A percentile compares a stretch with the other conserved stretches of the same genome.
Evolutionary conservation across 2,797 vertebrate genomes (phyloP).

Genomic region (Eulemur mongoz): DNA sequence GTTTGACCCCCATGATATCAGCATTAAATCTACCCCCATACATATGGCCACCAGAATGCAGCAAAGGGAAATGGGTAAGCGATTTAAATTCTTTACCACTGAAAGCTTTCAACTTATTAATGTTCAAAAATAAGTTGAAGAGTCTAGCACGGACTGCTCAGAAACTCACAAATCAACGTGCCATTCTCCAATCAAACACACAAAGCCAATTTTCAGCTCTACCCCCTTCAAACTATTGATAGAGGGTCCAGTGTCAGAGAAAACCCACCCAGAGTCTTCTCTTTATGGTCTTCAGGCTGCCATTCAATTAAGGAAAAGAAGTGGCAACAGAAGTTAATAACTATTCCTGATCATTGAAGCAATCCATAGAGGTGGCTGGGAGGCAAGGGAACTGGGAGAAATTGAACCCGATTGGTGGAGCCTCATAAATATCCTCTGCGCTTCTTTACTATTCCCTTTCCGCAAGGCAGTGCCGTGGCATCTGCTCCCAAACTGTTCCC

Average conservation of each 20-base stretch:
- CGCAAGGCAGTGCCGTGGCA: slow-evolving; percentile 85
- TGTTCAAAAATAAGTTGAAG: slow-evolving; percentile 68
- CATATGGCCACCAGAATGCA: slow-evolving; percentile 76
- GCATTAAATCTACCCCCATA: slow-evolving; percentile 59
- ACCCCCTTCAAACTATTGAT: background rate
- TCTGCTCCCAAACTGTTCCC: slow-evolving; percentile 89
- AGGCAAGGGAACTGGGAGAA: slow-evolving; percentile 57
- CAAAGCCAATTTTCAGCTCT: background rate
- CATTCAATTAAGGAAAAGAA: slow-evolving; percentile 64
- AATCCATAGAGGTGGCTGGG: slow-evolving; percentile 53
- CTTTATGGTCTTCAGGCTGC: background rate
- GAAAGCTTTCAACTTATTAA: slow-evolving; percentile 74
- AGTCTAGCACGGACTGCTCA: slow-evolving; percentile 48
- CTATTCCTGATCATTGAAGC: slow-evolving; percentile 61
- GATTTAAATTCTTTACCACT: slow-evolving; percentile 68
- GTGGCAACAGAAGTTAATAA: slow-evolving; percentile 69
- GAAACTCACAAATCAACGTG: slow-evolving; percentile 49
- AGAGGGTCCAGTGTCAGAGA: background rate
- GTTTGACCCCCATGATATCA: slow-evolving; percentile 67
- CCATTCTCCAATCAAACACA: slow-evolving; percentile 10
- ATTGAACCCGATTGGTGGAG: slow-evolving; percentile 80
- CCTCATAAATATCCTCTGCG: slow-evolving; percentile 79
- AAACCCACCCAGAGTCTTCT: background rate
- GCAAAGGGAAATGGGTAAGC: slow-evolving; percentile 73
- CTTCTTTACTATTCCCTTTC: slow-evolving; percentile 82